These are phyloP conservation scores for Rhingia rostrata DNA, from an alignment of 2,888 invertebrate species.

Conservation along the genomic window DNA sequence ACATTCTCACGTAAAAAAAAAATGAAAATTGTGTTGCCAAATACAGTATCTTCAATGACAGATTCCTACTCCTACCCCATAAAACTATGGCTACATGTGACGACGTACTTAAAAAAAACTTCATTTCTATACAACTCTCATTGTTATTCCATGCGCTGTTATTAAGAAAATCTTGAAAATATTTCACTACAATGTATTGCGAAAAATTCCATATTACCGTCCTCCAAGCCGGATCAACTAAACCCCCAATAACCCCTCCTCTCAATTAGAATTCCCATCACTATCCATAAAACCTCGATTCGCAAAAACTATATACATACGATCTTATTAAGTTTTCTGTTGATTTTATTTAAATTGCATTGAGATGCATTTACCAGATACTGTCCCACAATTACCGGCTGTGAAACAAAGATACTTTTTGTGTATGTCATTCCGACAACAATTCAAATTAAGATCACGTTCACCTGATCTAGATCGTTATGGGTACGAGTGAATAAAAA, in stretches of 20 bases:
- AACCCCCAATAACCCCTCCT: not conserved
- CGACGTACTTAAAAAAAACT: not conserved
- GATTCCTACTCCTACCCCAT: too few relatives aligned
- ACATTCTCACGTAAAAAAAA: too few relatives aligned
- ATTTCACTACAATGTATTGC: not conserved
- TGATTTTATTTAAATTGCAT: conserved; percentile 42
- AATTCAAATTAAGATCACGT: conserved; percentile 68
- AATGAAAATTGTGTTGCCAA: too few relatives aligned
- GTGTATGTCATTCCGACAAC: conserved; percentile 9
- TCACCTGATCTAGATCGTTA: conserved; percentile 48
- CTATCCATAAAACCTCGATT: not conserved
- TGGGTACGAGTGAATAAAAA: conserved; percentile 9
- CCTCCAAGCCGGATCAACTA: conserved; percentile 33
- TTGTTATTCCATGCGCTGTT: not conserved
- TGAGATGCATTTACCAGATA: conserved; percentile 30
- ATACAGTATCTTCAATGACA: too few relatives aligned
- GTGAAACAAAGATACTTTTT: conserved; percentile 16
- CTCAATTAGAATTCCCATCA: conserved; percentile 31
- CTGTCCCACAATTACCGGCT: not conserved
- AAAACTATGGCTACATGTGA: not conserved
- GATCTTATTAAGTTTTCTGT: conserved; percentile 6
- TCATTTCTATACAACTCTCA: not conserved
- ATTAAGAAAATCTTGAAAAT: not conserved
- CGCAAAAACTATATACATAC: too few relatives aligned
- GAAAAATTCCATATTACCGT: conserved; percentile 13